phyloP scores from a whole-genome alignment of 1,140 invertebrate genomes.

The Drosophila trapezifrons region DNA sequence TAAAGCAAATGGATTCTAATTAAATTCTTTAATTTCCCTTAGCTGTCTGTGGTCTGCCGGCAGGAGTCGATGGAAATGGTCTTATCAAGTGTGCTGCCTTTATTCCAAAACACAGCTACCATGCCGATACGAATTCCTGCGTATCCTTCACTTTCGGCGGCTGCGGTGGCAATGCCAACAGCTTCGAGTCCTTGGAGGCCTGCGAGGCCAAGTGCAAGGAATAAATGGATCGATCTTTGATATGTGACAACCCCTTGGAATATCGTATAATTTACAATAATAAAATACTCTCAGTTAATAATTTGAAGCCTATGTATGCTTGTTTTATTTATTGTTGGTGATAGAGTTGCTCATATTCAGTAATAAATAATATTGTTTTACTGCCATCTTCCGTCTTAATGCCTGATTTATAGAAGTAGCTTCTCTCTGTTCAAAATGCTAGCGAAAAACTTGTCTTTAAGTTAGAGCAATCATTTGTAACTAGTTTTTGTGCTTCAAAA shows the following conservation, averaged over 20 bases:
- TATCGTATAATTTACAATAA: background rate
- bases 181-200: conserved; percentile 85
- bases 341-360: too few species aligned
- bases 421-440: background rate
- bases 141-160: conserved; percentile 90
- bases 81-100: conserved; percentile 55
- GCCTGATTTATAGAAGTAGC: background rate
- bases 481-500: background rate
- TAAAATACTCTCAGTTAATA: background rate
- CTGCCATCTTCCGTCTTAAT: background rate
- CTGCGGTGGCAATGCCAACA: conserved; percentile 94
- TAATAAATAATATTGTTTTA: background rate
- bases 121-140: conserved; percentile 88
- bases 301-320: background rate
- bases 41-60: conserved; percentile 43
- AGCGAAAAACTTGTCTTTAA: too few species aligned
- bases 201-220: conserved; percentile 64
- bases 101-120: conserved; percentile 91
- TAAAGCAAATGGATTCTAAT: background rate
- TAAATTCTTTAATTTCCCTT: background rate
- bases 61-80: conserved; percentile 57
- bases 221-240: conserved; percentile 7
- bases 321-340: background rate
- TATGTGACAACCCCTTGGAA: background rate
- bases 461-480: background rate